Evolutionary conservation across 1,140 invertebrate genomes (phyloP), one percentile per base, ranked within the genome.

Genomic region (Euwallacea similis): DNA sequence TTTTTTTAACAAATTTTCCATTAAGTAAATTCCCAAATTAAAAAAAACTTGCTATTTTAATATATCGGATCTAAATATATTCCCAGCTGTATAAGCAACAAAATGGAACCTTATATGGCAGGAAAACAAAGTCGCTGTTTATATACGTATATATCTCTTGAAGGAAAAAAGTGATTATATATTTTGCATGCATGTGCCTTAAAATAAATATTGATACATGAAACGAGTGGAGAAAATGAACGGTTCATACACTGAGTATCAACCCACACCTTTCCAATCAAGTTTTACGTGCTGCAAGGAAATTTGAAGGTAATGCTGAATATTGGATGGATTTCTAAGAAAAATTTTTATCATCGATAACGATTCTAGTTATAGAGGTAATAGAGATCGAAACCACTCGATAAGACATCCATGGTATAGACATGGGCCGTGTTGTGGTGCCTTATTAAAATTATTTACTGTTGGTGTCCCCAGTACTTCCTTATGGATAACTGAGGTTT

Each of bases 371-470:
- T 33, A 33, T 33, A 33, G 21, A 33, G 21, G 21, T 33, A 33
- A 50, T 33, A 58, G 10, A 58, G 55, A 58, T 58, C 21, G 21
- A 58, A 58, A 33, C 55, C 55, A 58, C 10, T 33, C 55, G 55
- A 58, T 58, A 58, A 58, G 55, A 13, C 55, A 7, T 33, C 21
- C 21, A 33, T 33, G 21, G 21, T 33, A 33, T 33, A 33, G 55
- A 33, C n/a, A 58, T 15, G 10, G 13, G 21, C 21, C 21, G 55
- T 33, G 55, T 10, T 15, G 10, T 58, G 11, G 2, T 46, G 9
- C 16, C 66, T 68, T 68, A 68, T 68, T 68, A 68, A 68, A 68
- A 60, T 68, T 68, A 68, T 68, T 68, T 68, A 68, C 56, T 68
- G 66, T 60, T 59, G 7, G 66, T 42, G 8, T 60, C 7, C 15